phyloP scores from a whole-genome alignment of 2,113 vertebrate genomes.

The Scartelaos histophorus region DNA sequence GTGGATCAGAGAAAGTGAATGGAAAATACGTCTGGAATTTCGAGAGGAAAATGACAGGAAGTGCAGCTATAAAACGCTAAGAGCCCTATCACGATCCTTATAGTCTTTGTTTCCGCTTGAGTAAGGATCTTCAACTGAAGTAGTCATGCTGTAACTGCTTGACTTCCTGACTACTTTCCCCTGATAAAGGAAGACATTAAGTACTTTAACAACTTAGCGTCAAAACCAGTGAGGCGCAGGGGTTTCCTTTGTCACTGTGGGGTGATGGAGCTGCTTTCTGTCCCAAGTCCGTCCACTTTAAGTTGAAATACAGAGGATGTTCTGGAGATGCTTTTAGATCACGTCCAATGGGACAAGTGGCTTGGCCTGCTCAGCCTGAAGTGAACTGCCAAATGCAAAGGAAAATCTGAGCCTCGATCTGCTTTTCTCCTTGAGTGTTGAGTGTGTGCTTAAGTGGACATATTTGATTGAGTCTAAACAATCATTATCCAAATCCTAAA shows the following conservation, averaged over 20 bases:
- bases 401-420: conserved; percentile 29
- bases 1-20: background rate
- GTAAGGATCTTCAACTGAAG: conserved; percentile 36
- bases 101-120: conserved; percentile 53
- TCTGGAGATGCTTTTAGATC: conserved; percentile 36
- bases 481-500: background rate
- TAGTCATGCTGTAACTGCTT: conserved; percentile 41
- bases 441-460: background rate
- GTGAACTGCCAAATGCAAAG: conserved; percentile 40
- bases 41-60: conserved; percentile 35
- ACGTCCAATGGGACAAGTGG: conserved; percentile 48
- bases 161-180: conserved; percentile 53
- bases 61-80: conserved; percentile 44
- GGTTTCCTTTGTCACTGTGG: conserved; percentile 62
- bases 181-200: conserved; percentile 55
- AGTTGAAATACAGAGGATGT: conserved; percentile 52
- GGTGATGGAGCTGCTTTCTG: conserved; percentile 43
- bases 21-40: conserved; percentile 25
- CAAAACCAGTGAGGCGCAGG: conserved; percentile 47
- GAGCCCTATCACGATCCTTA: conserved; percentile 46
- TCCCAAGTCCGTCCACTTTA: conserved; percentile 30
- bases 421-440: conserved; percentile 7
- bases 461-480: background rate
- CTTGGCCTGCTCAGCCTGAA: conserved; percentile 60
- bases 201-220: conserved; percentile 57